These are phyloP conservation scores for Leptinotarsa juncta DNA, from an alignment of 2,888 invertebrate species.

Conservation along the genomic window DNA sequence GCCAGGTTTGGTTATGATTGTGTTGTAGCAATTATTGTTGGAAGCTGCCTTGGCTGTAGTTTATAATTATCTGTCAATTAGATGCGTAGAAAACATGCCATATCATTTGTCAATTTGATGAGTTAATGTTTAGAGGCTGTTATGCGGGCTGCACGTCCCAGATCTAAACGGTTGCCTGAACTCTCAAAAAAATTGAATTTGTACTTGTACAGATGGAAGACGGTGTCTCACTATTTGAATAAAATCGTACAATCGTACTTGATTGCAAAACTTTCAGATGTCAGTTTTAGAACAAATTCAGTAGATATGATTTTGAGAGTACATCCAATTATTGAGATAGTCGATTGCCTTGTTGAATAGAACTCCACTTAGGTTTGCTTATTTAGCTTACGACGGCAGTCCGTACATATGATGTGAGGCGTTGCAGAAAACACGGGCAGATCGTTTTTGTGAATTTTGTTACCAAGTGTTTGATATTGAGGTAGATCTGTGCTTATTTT, in stretches of 20 bases:
- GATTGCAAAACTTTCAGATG: too few species aligned
- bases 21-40: slow-evolving; percentile 64
- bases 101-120: slow-evolving; percentile 65
- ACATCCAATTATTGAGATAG: slow-evolving; percentile 11
- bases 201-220: too few species aligned
- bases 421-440: slow-evolving; percentile 20
- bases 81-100: slow-evolving; percentile 63
- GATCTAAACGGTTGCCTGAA: slow-evolving; percentile 22
- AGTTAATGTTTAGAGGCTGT: slow-evolving; percentile 64
- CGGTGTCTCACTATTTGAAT: too few species aligned
- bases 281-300: not conserved
- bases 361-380: slow-evolving; percentile 46
- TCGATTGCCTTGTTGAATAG: slow-evolving; percentile 40
- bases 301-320: slow-evolving; percentile 15
- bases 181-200: slow-evolving; percentile 7
- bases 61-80: slow-evolving; percentile 63
- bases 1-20: slow-evolving; percentile 58
- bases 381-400: slow-evolving; percentile 53
- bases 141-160: slow-evolving; percentile 58
- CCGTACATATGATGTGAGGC: slow-evolving; percentile 52
- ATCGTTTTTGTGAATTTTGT: slow-evolving; percentile 22
- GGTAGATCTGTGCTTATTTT: slow-evolving; percentile 26
- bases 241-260: too few species aligned
- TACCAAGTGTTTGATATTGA: slow-evolving; percentile 13
- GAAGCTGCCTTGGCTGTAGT: slow-evolving; percentile 58